These are phyloP conservation scores for Mormyrus lacerda DNA, from an alignment of 2,113 vertebrate species.

Conservation along the genomic window DNA sequence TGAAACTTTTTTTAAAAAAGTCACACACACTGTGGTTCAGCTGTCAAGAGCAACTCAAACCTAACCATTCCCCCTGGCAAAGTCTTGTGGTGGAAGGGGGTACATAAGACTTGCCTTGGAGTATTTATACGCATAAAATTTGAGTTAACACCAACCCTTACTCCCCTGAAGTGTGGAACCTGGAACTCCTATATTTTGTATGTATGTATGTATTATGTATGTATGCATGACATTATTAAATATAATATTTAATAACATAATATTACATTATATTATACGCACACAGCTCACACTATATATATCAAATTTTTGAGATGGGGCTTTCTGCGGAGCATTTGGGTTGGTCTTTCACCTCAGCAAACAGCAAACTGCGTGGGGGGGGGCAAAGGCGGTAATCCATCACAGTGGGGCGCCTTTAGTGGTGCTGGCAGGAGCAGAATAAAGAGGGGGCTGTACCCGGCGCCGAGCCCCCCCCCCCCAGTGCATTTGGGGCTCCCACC, in stretches of 20 bases:
- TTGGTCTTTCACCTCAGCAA: not conserved
- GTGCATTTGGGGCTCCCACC: slow-evolving; percentile 1
- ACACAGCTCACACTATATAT: not conserved
- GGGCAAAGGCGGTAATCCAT: slow-evolving; percentile 12
- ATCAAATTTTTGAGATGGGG: not conserved
- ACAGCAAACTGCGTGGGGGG: not conserved
- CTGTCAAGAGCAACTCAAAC: not conserved
- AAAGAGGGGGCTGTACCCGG: not conserved
- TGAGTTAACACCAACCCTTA: not conserved
- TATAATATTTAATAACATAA: too few relatives aligned
- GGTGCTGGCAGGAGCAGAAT: not conserved
- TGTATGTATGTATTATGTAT: not conserved
- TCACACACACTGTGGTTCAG: not conserved
- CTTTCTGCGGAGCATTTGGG: not conserved
- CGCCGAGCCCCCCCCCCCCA: not conserved
- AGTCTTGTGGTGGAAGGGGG: not conserved
- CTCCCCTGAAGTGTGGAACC: not conserved
- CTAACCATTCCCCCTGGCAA: not conserved
- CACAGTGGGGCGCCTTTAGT: slow-evolving; percentile 15
- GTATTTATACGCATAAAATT: not conserved
- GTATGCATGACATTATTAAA: not conserved
- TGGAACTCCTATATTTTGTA: not conserved
- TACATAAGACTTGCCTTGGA: not conserved
- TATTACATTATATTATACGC: too few relatives aligned
- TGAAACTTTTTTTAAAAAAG: not conserved